These are phyloP conservation scores for Plectus sambesii DNA, from an alignment of 1,140 invertebrate genomes.

Conservation along the genomic window DNA sequence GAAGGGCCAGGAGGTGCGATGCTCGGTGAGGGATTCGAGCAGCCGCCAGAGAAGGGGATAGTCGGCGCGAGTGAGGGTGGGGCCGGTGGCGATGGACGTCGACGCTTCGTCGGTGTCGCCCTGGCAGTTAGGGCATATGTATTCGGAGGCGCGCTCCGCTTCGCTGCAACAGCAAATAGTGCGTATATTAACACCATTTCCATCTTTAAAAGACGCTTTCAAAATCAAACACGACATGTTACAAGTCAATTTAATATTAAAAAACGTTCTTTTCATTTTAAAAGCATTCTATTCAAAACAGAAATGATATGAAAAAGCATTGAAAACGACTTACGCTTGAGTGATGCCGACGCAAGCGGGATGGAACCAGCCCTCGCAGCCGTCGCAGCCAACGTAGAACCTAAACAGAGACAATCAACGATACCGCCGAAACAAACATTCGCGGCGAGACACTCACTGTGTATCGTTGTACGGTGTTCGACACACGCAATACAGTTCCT, in stretches of 20 bases:
- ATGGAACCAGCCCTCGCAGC: conserved; percentile 98
- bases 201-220: no score
- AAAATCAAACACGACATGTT: no score
- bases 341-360: conserved; percentile 89
- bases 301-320: no score
- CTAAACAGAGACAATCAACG: conserved; percentile 27
- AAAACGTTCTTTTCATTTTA: no score
- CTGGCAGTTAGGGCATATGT: conserved; percentile 88
- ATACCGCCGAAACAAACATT: conserved; percentile 4
- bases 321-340: conserved; percentile 59
- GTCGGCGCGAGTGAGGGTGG: conserved; percentile 53
- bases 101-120: conserved; percentile 59
- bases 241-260: no score
- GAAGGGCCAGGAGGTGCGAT: conserved; percentile 78
- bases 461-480: conserved; percentile 91
- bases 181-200: no score
- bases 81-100: conserved; percentile 67
- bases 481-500: conserved; percentile 88
- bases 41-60: conserved; percentile 11
- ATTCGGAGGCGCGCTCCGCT: conserved; percentile 75
- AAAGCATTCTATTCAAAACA: no score
- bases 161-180: neutral
- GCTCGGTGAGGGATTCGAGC: conserved; percentile 44
- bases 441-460: conserved; percentile 56
- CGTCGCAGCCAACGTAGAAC: conserved; percentile 79